These are phyloP conservation scores for Herminia tarsipennalis DNA, from an alignment of 2,888 invertebrate species.

Conservation along the genomic window DNA sequence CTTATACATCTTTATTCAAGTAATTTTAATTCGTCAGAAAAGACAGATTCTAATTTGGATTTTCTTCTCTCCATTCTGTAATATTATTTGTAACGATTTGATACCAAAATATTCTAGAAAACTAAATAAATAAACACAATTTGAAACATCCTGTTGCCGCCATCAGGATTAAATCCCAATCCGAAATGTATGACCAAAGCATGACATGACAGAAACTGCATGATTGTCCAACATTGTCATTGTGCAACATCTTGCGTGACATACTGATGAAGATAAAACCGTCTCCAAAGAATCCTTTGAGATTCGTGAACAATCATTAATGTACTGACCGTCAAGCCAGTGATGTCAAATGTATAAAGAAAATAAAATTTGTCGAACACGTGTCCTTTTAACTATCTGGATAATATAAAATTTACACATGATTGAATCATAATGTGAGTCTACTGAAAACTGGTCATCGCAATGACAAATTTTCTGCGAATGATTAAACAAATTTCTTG, in stretches of 20 bases:
- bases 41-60: too few relatives aligned
- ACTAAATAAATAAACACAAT: slow-evolving; percentile 28
- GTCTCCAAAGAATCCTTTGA: slow-evolving; percentile 75
- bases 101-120: not conserved
- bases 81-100: too few relatives aligned
- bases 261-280: slow-evolving; percentile 76
- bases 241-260: slow-evolving; percentile 80
- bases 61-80: too few relatives aligned
- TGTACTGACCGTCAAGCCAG: slow-evolving; percentile 66
- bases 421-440: slow-evolving; percentile 31
- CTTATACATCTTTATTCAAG: too few relatives aligned
- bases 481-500: not conserved
- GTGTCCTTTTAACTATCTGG: slow-evolving; percentile 48
- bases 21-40: too few relatives aligned
- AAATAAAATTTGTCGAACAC: slow-evolving; percentile 59
- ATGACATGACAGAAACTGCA: slow-evolving; percentile 71
- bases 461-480: not conserved
- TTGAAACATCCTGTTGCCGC: slow-evolving; percentile 63
- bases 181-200: slow-evolving; percentile 73
- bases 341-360: slow-evolving; percentile 56
- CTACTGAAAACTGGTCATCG: slow-evolving; percentile 7
- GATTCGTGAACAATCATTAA: slow-evolving; percentile 71
- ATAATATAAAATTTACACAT: slow-evolving; percentile 24
- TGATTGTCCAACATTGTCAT: slow-evolving; percentile 70
- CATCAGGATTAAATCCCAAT: slow-evolving; percentile 69